Evolutionary conservation across 2,797 vertebrate species (phyloP).

Genomic region (Argyrosomus regius): DNA sequence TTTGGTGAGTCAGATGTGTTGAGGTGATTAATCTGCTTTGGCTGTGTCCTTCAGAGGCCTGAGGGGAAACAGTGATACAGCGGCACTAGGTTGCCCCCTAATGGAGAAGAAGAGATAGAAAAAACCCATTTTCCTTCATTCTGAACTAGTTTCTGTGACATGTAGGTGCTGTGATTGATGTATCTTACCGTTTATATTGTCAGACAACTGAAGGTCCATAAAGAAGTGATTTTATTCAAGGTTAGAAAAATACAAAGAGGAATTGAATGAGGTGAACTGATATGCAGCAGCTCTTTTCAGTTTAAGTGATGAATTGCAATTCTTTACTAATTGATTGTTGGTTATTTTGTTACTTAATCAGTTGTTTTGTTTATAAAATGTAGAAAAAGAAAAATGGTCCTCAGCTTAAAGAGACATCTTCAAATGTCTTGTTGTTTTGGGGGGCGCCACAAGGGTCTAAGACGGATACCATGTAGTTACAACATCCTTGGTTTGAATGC

Average conservation of each 20-base stretch:
- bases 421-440: background rate
- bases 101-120: conserved; percentile 37
- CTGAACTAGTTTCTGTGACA: conserved; percentile 16
- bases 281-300: background rate
- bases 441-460: background rate
- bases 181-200: background rate
- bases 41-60: conserved; percentile 71
- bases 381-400: background rate
- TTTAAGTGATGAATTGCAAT: background rate
- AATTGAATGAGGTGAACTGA: background rate
- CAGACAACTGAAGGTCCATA: conserved; percentile 12
- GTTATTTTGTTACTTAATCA: background rate
- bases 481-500: background rate
- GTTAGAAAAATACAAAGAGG: background rate
- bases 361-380: background rate
- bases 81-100: conserved; percentile 62
- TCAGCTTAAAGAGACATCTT: background rate
- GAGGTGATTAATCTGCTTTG: conserved; percentile 77
- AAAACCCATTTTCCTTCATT: conserved; percentile 1
- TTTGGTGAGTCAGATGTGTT: conserved; percentile 81
- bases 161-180: conserved; percentile 16
- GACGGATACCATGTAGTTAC: too few relatives aligned
- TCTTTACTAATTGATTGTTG: too few relatives aligned
- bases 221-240: conserved; percentile 12
- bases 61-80: conserved; percentile 7